Evolutionary conservation across 2,888 invertebrate genomes (phyloP).

Genomic region (Macrophya annulata): DNA sequence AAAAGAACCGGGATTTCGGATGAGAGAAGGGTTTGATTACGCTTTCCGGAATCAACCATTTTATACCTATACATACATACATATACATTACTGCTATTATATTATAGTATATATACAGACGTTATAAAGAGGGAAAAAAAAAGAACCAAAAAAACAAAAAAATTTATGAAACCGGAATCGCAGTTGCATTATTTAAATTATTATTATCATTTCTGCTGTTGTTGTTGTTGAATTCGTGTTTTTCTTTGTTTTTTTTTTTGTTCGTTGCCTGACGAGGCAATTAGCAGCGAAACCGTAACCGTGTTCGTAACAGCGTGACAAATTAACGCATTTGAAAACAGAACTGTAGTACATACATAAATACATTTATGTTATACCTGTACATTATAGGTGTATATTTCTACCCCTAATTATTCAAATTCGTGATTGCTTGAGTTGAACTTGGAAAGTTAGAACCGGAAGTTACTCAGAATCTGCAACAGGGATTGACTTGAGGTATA

Average conservation of each 20-base stretch:
- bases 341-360: neutral
- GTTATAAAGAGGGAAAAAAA: neutral
- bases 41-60: neutral
- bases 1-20: constrained; percentile 27
- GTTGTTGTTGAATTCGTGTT: neutral
- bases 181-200: neutral
- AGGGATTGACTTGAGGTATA: neutral
- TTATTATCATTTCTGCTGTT: no score
- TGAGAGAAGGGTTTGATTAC: constrained; percentile 39
- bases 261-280: neutral
- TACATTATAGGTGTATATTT: neutral
- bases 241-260: neutral
- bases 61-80: neutral
- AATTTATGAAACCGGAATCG: neutral
- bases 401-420: constrained; percentile 6
- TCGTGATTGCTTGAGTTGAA: constrained; percentile 9
- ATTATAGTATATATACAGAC: no score
- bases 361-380: neutral
- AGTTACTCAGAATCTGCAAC: constrained; percentile 16
- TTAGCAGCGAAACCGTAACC: neutral
- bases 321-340: constrained; percentile 10
- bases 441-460: constrained; percentile 13
- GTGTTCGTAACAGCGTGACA: neutral
- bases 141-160: neutral
- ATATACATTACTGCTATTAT: neutral